Evolutionary conservation across 2,888 invertebrate species (phyloP).

Genomic region (Temnothorax rugatulus): DNA sequence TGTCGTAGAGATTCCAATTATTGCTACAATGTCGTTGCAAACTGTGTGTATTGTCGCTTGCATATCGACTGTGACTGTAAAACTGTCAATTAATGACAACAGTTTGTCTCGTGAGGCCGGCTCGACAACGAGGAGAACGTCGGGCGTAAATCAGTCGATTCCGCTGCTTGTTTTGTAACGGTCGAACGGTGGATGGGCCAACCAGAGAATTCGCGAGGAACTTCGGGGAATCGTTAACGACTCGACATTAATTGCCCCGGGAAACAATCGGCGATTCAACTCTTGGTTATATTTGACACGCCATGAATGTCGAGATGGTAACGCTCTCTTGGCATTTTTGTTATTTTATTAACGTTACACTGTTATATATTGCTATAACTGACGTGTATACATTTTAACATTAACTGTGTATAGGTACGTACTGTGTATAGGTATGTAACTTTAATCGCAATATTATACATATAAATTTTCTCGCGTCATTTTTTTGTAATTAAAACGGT

Average conservation of each 20-base stretch:
- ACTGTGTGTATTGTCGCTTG: background rate
- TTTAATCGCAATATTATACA: slow-evolving; percentile 9
- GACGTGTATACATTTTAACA: background rate
- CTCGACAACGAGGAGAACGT: slow-evolving; percentile 26
- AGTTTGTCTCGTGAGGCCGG: slow-evolving; percentile 39
- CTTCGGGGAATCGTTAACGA: slow-evolving; percentile 73
- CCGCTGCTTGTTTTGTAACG: slow-evolving; percentile 50
- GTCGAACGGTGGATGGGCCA: slow-evolving; percentile 22
- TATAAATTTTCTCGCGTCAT: background rate
- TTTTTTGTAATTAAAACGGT: slow-evolving; percentile 5
- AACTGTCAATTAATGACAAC: slow-evolving; percentile 61
- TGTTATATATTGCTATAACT: background rate
- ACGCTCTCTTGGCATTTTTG: background rate
- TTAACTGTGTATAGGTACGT: background rate
- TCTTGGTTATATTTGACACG: slow-evolving; percentile 29
- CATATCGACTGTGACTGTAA: slow-evolving; percentile 28
- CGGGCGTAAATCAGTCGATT: slow-evolving; percentile 57
- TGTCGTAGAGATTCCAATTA: slow-evolving; percentile 13
- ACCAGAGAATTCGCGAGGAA: slow-evolving; percentile 61
- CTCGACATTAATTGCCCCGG: slow-evolving; percentile 52
- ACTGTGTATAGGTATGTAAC: background rate
- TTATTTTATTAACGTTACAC: background rate
- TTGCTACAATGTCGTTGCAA: background rate
- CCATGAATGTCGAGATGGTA: slow-evolving; percentile 9
- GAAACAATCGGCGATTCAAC: slow-evolving; percentile 65